Evolutionary conservation across 2,888 invertebrate genomes (phyloP), one percentile per base, ranked within the genome.

Genomic region (Agelastica alni): DNA sequence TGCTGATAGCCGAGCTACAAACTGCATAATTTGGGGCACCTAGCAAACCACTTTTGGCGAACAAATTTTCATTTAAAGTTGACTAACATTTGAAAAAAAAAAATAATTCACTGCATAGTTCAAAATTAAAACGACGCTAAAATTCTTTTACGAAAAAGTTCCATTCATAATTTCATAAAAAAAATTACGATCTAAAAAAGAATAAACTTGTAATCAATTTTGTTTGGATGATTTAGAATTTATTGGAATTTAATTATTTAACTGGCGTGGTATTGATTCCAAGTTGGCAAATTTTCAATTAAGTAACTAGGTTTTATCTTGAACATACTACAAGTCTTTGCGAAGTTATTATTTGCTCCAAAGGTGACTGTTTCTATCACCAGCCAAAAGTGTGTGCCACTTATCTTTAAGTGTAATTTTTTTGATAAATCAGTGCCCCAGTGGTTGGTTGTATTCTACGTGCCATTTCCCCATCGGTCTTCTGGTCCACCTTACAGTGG

Each of bases 401-500:
- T 13, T 7, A 16, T 34, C 16, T 14, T n/a, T 36, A 2, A 16
- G 9, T 16, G 20, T 17, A n/a, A 43, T 9, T 37, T 13, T 39
- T 39, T n/a, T 10, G 28, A 28, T 30, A 31, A 49, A 31, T 10
- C 12, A 41, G 45, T 51, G 53, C 53, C 58, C 51, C 46, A 32
- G 45, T 51, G 37, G 41, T 46, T 36, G 22, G 26, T 17, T 47
- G 34, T 42, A 51, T 37, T 62, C 63, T 59, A 62, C 68, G 70
- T 73, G 72, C 74, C 73, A 73, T 72, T 66, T 69, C 70, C 75
- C 77, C 76, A 73, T 76, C 75, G 77, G 76, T 75, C 74, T 73
- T 69, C 69, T 69, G 68, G 20, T 44, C 69, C 67, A 61, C 71
- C 69, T 66, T 67, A 70, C 58, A 63, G 72, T 69, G 74, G 75